Conservation (phyloP, 2,113 vertebrate genomes). For the Tympanuchus pallidicinctus region DNA sequence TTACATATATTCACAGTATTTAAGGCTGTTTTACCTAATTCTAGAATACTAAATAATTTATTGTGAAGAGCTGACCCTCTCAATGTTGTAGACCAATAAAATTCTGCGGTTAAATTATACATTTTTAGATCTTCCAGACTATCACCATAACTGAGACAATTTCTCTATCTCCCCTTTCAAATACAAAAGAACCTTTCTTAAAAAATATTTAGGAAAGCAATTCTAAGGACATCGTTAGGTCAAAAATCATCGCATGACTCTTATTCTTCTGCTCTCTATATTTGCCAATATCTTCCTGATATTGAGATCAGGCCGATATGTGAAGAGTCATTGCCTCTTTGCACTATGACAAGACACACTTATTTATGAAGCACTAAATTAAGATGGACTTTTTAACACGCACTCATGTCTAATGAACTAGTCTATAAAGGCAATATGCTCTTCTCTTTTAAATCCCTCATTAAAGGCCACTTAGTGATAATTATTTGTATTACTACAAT, state of each 20-base stretch:
- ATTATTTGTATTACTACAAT: constrained; percentile 10
- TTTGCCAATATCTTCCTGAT: background rate
- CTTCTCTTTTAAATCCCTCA: constrained; percentile 3
- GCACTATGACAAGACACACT: background rate
- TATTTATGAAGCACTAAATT: constrained; percentile 37
- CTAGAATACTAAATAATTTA: constrained; percentile 31
- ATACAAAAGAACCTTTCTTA: background rate
- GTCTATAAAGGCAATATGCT: background rate
- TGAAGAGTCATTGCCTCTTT: background rate
- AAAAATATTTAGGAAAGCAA: background rate
- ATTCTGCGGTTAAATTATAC: background rate
- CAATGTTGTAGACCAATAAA: constrained; percentile 2
- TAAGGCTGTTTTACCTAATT: background rate
- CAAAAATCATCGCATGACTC: background rate
- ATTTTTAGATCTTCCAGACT: constrained; percentile 1
- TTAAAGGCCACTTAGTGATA: constrained; percentile 16
- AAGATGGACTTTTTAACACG: constrained; percentile 13
- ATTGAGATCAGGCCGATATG: background rate
- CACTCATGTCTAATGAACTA: background rate
- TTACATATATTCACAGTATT: background rate
- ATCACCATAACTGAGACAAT: background rate
- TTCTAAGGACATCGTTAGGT: background rate
- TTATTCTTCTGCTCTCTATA: background rate
- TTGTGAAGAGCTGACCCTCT: constrained; percentile 10
- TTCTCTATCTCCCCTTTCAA: background rate